Percentiles rank a stretch among this genome's conserved stretches.
These are phyloP conservation scores for Catharus minimus DNA, from an alignment of 2,113 vertebrate species.

Conservation along the genomic window DNA sequence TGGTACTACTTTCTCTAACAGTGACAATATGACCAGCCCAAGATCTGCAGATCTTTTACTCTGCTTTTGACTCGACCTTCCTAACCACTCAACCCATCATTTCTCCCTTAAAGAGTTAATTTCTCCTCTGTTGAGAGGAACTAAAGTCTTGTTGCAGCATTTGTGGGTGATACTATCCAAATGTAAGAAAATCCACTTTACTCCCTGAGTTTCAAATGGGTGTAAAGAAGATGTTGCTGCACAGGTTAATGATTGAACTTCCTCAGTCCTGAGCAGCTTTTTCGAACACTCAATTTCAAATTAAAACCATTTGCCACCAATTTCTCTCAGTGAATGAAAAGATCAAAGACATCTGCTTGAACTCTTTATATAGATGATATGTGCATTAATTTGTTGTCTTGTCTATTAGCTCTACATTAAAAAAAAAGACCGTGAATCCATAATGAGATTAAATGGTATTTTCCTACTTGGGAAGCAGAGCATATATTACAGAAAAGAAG, in stretches of 20 bases:
- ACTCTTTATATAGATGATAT: conserved; percentile 15
- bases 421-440: background rate
- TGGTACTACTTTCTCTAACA: background rate
- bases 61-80: background rate
- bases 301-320: conserved; percentile 60
- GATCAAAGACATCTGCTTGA: conserved; percentile 51
- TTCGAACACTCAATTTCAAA: conserved; percentile 70
- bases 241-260: conserved; percentile 57
- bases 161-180: background rate
- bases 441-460: background rate
- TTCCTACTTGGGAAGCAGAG: background rate
- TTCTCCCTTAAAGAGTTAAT: background rate
- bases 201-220: conserved; percentile 38
- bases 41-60: background rate
- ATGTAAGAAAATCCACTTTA: conserved; percentile 57
- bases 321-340: conserved; percentile 50
- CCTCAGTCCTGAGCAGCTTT: conserved; percentile 67
- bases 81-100: background rate
- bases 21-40: background rate
- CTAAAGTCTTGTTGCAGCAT: background rate
- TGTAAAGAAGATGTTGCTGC: conserved; percentile 44
- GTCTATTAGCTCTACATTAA: background rate
- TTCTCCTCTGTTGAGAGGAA: background rate
- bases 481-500: background rate
- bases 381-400: background rate